Conservation (phyloP, 2,888 invertebrate genomes). For the Microctonus hyperodae region DNA sequence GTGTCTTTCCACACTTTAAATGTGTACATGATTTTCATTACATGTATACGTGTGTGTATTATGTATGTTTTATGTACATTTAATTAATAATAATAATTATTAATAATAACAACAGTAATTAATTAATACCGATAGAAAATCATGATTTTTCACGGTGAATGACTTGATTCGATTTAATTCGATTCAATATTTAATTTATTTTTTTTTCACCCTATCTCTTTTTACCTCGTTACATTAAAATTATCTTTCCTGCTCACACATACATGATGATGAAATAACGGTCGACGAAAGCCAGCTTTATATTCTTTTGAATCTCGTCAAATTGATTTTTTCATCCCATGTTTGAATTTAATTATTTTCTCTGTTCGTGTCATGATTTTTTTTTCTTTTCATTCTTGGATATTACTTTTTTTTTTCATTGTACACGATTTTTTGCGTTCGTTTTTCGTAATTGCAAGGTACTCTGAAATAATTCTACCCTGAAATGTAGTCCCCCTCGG, state of each 20-base stretch:
- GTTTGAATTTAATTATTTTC: constrained; percentile 13
- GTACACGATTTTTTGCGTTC: not conserved
- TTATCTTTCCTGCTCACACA: constrained; percentile 9
- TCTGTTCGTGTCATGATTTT: constrained; percentile 10
- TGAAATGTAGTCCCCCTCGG: not conserved
- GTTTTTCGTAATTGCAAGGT: constrained; percentile 9
- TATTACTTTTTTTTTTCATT: too few species aligned
- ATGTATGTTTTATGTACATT: constrained; percentile 60
- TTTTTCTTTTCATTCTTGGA: too few species aligned
- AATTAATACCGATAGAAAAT: constrained; percentile 62
- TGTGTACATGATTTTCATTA: constrained; percentile 9
- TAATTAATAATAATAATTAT: constrained; percentile 62
- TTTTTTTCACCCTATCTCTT: constrained; percentile 11
- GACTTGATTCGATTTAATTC: constrained; percentile 49
- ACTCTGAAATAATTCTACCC: constrained; percentile 7
- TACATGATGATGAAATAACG: not conserved
- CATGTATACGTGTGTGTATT: constrained; percentile 48
- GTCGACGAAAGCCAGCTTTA: constrained; percentile 11
- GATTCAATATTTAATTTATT: constrained; percentile 17
- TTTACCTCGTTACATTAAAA: constrained; percentile 1
- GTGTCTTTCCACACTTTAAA: not conserved
- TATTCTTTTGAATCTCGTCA: constrained; percentile 5
- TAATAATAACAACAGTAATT: constrained; percentile 63
- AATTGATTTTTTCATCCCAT: not conserved
- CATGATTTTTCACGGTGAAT: constrained; percentile 57